Conservation (phyloP, 2,797 vertebrate genomes). For the Lophius americanus region DNA sequence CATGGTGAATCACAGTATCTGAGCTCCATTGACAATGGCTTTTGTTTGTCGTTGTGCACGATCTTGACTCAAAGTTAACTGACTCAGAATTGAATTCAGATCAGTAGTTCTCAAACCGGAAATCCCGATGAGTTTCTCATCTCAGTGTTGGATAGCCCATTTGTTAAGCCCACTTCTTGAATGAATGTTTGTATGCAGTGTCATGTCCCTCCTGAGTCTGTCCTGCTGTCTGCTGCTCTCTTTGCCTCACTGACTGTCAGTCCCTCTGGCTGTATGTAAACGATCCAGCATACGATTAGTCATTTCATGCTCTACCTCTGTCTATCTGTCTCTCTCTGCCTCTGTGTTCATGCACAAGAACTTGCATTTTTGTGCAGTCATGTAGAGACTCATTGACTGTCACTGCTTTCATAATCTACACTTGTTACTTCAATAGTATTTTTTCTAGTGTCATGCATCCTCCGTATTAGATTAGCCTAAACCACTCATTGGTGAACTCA, state of each 20-base stretch:
- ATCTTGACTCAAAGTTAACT: too few relatives aligned
- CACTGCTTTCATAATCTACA: constrained; percentile 10
- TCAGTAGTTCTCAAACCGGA: too few relatives aligned
- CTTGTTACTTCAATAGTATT: not conserved
- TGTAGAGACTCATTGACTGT: constrained; percentile 46
- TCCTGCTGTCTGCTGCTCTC: constrained; percentile 49
- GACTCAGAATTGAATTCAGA: too few relatives aligned
- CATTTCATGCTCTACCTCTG: constrained; percentile 29
- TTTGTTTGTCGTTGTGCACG: too few relatives aligned
- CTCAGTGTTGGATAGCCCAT: too few relatives aligned
- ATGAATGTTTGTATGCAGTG: constrained; percentile 47
- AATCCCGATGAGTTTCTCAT: too few relatives aligned
- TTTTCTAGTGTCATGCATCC: constrained; percentile 11
- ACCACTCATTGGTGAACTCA: too few relatives aligned
- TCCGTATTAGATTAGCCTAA: too few relatives aligned
- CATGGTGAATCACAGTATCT: too few relatives aligned
- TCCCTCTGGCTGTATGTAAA: constrained; percentile 50
- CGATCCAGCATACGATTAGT: constrained; percentile 25
- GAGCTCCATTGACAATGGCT: too few relatives aligned
- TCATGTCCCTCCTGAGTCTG: constrained; percentile 34
- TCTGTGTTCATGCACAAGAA: constrained; percentile 51
- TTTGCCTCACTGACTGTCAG: constrained; percentile 40
- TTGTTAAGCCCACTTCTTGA: too few relatives aligned
- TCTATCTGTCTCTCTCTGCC: constrained; percentile 21
- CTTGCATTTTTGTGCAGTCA: constrained; percentile 47